Percentiles rank a stretch among this genome's conserved stretches.
Conservation (phyloP, 1,140 invertebrate species). For the Papilio machaon region DNA sequence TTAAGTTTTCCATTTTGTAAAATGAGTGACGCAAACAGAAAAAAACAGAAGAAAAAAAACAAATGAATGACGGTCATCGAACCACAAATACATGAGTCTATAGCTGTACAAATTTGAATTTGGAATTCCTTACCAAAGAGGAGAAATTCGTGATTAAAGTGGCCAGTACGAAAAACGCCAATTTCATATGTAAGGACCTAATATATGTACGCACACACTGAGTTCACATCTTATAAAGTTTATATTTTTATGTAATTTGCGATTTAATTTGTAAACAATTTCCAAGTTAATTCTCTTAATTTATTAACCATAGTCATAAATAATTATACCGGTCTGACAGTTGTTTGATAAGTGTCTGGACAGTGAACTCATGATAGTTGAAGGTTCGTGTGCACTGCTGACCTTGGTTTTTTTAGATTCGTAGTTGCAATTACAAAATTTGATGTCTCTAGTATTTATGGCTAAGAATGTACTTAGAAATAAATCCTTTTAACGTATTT, state of each 20-base stretch:
- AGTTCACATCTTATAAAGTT: conserved; percentile 22
- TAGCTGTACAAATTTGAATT: too few species aligned
- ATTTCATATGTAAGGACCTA: too few species aligned
- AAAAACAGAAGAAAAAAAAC: too few species aligned
- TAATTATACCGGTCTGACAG: conserved; percentile 6
- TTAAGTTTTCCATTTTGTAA: too few species aligned
- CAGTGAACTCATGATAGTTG: not conserved
- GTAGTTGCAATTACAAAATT: conserved; percentile 6
- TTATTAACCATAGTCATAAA: not conserved
- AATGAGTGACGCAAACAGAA: too few species aligned
- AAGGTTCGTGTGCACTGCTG: not conserved
- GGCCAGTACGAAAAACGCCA: too few species aligned
- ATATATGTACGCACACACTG: conserved; percentile 33
- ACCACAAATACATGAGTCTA: too few species aligned
- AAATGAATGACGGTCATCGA: too few species aligned
- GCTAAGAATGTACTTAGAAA: not conserved
- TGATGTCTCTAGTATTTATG: not conserved
- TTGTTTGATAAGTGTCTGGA: conserved; percentile 13
- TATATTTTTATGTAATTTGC: conserved; percentile 38
- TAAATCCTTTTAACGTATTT: not conserved
- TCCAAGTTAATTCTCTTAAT: conserved; percentile 11
- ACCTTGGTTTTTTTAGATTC: conserved; percentile 16
- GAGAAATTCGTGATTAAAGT: too few species aligned
- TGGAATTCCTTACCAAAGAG: too few species aligned
- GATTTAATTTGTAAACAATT: conserved; percentile 23